These are phyloP conservation scores for Perithous albicinctus DNA, from an alignment of 2,888 invertebrate species.

Conservation along the genomic window DNA sequence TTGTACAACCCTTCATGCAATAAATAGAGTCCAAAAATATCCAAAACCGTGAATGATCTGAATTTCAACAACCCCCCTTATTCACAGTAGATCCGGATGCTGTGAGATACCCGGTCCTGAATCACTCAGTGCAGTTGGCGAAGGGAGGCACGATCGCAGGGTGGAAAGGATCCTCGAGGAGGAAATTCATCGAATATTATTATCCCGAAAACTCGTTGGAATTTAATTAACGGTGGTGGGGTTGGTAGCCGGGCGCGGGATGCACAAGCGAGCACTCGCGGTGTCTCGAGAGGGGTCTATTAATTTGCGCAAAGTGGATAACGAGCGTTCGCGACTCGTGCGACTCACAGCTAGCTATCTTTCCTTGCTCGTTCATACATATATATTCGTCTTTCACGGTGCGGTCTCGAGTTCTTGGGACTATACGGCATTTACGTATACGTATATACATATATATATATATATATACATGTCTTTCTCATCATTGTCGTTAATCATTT, in stretches of 20 bases:
- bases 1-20: background rate
- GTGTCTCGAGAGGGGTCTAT: slow-evolving; percentile 69
- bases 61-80: slow-evolving; percentile 18
- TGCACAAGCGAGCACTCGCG: slow-evolving; percentile 58
- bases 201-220: slow-evolving; percentile 68
- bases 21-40: background rate
- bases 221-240: slow-evolving; percentile 65
- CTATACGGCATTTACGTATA: slow-evolving; percentile 5
- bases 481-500: slow-evolving; percentile 18
- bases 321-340: slow-evolving; percentile 61
- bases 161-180: slow-evolving; percentile 48
- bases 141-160: slow-evolving; percentile 53
- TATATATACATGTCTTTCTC: background rate
- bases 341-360: slow-evolving; percentile 52
- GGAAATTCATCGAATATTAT: slow-evolving; percentile 68
- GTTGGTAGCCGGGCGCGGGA: slow-evolving; percentile 20
- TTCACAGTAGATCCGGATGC: background rate
- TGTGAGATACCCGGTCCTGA: slow-evolving; percentile 34
- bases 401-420: slow-evolving; percentile 24
- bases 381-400: slow-evolving; percentile 31
- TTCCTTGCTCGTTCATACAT: slow-evolving; percentile 43
- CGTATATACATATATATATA: background rate
- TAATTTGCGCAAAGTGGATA: slow-evolving; percentile 67
- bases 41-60: background rate
- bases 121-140: slow-evolving; percentile 61